Conservation (phyloP, 2,888 invertebrate genomes). For the Oxystoma pomonae region DNA sequence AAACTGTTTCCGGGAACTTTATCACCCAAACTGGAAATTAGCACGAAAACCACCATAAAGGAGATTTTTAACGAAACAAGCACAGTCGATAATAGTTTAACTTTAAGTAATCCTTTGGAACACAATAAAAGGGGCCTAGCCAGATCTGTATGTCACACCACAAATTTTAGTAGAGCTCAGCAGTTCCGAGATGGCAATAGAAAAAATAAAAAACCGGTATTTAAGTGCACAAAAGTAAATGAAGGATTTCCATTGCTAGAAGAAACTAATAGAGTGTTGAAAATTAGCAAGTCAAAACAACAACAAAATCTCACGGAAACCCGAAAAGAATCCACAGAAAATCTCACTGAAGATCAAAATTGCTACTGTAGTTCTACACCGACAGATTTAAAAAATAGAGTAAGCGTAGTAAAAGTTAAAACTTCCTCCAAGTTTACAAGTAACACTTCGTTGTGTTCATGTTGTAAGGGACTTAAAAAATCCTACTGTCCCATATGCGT, state of each 20-base stretch:
- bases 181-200: constrained; percentile 7
- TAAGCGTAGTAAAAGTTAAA: constrained; percentile 11
- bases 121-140: constrained; percentile 18
- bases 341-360: neutral
- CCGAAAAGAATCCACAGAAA: neutral
- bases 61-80: constrained; percentile 49
- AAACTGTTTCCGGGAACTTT: constrained; percentile 66
- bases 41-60: constrained; percentile 63
- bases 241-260: constrained; percentile 32
- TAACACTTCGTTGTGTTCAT: constrained; percentile 9
- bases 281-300: neutral
- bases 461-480: constrained; percentile 14
- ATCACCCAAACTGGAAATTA: constrained; percentile 67
- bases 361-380: constrained; percentile 18
- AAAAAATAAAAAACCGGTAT: constrained; percentile 26
- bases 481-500: constrained; percentile 26
- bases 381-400: constrained; percentile 12
- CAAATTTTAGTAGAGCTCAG: constrained; percentile 31
- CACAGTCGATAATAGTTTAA: constrained; percentile 46
- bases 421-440: constrained; percentile 1
- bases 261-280: constrained; percentile 25
- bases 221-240: constrained; percentile 31
- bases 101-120: constrained; percentile 37
- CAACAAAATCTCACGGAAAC: neutral
- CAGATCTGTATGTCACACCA: constrained; percentile 35